Percentiles rank a stretch among this genome's conserved stretches.
Conservation (phyloP, 2,888 invertebrate genomes). For the Melipona bicolor region DNA sequence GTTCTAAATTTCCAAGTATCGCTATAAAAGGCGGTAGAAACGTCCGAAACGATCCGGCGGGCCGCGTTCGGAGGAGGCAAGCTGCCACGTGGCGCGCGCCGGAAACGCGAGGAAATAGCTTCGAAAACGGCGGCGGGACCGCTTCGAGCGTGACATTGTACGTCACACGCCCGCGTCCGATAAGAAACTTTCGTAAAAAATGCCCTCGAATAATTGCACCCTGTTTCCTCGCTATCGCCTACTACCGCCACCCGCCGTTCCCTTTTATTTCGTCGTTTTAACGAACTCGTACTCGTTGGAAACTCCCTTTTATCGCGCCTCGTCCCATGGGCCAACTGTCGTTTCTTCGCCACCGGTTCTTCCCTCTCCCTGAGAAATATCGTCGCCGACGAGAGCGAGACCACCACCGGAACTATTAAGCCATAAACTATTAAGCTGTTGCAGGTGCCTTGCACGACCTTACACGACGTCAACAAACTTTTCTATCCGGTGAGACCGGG, state of each 20-base stretch:
- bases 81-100: not conserved
- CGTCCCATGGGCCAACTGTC: not conserved
- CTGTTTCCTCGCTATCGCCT: conserved; percentile 28
- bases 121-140: not conserved
- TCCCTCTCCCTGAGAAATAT: conserved; percentile 59
- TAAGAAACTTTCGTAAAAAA: conserved; percentile 45
- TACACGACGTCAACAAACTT: conserved; percentile 65
- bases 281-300: conserved; percentile 38
- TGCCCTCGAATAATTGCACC: conserved; percentile 42
- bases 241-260: not conserved
- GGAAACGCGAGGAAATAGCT: not conserved
- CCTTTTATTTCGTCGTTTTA: conserved; percentile 31
- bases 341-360: not conserved
- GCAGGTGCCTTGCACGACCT: conserved; percentile 75
- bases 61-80: not conserved
- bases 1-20: conserved; percentile 2
- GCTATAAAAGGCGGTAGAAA: conserved; percentile 10
- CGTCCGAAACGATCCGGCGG: not conserved
- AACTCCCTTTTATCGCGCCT: conserved; percentile 38
- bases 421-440: conserved; percentile 76
- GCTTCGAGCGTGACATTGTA: conserved; percentile 23
- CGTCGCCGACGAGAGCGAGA: conserved; percentile 58
- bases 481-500: conserved; percentile 41
- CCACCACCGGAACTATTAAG: conserved; percentile 44
- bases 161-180: conserved; percentile 13